Evolutionary conservation across 2,888 invertebrate genomes (phyloP), one percentile per base, ranked within the genome.

Genomic region (Anorthoa munda): DNA sequence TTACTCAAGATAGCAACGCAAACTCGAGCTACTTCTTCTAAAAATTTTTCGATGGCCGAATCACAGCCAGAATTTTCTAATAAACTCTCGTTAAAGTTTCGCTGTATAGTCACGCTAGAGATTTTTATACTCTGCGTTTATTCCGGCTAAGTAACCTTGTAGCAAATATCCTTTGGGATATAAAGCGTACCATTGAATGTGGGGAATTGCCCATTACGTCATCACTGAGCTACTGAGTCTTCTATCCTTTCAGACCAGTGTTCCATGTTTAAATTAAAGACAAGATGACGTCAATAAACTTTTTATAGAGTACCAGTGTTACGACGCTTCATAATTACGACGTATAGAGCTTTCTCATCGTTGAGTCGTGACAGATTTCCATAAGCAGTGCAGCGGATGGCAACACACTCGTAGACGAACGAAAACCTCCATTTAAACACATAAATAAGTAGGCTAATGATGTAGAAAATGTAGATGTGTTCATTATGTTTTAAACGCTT

Each of bases 281-380:
- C 71, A 55, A 65, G 53, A 67, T 75, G 76, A 72, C 84, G 83
- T 87, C 69, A 85, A 59, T 75, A 61, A 74, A 70, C 59, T 65
- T 75, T 63, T 70, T 64, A 60, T 50, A 82, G 60, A 82, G 78
- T 39, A 9, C 39, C 39, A 39, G 39, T 39, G 39, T 71, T 65
- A 77, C 60, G 70, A 70, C 18, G 58, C 23, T 82, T 78, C 65
- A 67, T 79, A 83, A 80, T 61, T 55, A 55, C 46, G 67, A 56
- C 55, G 23, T 72, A 75, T 59, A 61, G 60, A 85, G 85, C 77
- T 83, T 86, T 86, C 85, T 82, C 83, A 71, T 79, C 77, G 70
- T 58, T 66, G 39, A 75, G 61, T 79, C 85, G 86, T 86, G 86
- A 86, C 79, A 80, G 79, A 85, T 86, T 85, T 86, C 81, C 76